These are phyloP conservation scores for Nematostella vectensis DNA, from an alignment of 92 coral and sea anemone genomes.

Conservation along the genomic window DNA sequence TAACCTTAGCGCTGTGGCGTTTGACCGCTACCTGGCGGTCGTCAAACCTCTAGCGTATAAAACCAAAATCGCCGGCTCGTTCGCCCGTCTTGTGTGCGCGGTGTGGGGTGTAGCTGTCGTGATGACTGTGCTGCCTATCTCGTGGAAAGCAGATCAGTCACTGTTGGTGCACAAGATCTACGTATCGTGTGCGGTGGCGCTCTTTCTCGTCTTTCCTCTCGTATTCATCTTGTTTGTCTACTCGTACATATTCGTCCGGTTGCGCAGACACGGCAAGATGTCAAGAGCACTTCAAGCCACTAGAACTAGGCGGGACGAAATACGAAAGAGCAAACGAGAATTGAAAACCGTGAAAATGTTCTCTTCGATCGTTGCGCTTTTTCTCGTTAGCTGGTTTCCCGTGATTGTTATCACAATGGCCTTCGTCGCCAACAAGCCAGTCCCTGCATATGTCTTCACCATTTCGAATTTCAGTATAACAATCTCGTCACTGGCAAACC, in stretches of 20 bases:
- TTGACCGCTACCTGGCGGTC: conserved; percentile 55
- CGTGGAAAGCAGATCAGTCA: conserved; percentile 25
- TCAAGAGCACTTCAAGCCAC: conserved; percentile 27
- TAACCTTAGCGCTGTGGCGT: conserved; percentile 50
- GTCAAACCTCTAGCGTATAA: conserved; percentile 44
- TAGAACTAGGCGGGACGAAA: conserved; percentile 25
- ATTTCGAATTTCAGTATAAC: conserved; percentile 37
- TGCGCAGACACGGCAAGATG: conserved; percentile 29
- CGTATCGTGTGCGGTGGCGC: conserved; percentile 34
- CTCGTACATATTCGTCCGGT: conserved; percentile 21
- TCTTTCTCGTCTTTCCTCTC: conserved; percentile 41
- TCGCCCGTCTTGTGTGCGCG: conserved; percentile 29
- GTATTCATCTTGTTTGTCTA: conserved; percentile 37
- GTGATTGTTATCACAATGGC: conserved; percentile 42
- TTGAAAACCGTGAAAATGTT: conserved; percentile 40
- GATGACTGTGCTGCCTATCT: conserved; percentile 35
- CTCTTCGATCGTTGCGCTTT: conserved; percentile 31
- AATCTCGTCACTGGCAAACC: conserved; percentile 47
- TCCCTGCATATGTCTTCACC: conserved; percentile 20
- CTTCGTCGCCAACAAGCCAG: conserved; percentile 10
- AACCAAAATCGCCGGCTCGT: conserved; percentile 21
- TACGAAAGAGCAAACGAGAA: conserved; percentile 35
- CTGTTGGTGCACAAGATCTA: conserved; percentile 36
- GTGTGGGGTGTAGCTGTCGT: conserved; percentile 38
- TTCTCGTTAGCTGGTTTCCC: conserved; percentile 53